Percentiles rank a stretch among this genome's conserved stretches.
Evolutionary conservation across 2,888 invertebrate genomes (phyloP).

Genomic region (Creontiades dilutus): DNA sequence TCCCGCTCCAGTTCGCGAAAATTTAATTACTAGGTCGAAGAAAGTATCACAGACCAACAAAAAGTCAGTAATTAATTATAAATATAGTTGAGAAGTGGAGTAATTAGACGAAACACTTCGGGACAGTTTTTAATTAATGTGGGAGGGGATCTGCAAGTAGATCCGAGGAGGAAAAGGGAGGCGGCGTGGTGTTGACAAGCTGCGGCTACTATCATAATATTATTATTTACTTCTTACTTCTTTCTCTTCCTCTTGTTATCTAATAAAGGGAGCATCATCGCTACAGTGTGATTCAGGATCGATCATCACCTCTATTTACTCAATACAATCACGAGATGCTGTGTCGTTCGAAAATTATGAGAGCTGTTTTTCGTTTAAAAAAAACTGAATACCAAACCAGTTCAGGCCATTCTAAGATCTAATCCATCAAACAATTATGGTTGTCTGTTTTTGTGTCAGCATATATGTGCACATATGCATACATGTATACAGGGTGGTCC

Average conservation of each 20-base stretch:
- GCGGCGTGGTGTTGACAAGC: slow-evolving; percentile 31
- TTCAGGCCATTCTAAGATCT: no score
- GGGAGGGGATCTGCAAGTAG: slow-evolving; percentile 48
- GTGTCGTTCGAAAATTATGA: no score
- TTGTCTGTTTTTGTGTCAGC: no score
- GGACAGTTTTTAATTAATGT: slow-evolving; percentile 66
- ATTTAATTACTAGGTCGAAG: slow-evolving; percentile 20
- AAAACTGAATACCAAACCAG: no score
- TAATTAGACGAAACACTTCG: slow-evolving; percentile 64
- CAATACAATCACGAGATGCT: no score
- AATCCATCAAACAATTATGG: no score
- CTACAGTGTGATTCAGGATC: no score
- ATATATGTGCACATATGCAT: no score
- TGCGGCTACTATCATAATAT: slow-evolving; percentile 11
- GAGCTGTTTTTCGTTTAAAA: no score
- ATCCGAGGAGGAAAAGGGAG: not conserved
- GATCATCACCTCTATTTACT: no score
- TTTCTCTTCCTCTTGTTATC: not conserved
- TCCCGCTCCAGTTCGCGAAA: no score
- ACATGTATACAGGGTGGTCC: no score
- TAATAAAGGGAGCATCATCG: not conserved
- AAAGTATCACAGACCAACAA: slow-evolving; percentile 10
- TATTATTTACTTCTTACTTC: not conserved
- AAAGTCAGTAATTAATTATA: slow-evolving; percentile 64
- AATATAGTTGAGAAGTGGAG: slow-evolving; percentile 58